Evolutionary conservation across 2,888 invertebrate species (phyloP), one percentile per base, ranked within the genome.

Genomic region (Andrena bucephala): DNA sequence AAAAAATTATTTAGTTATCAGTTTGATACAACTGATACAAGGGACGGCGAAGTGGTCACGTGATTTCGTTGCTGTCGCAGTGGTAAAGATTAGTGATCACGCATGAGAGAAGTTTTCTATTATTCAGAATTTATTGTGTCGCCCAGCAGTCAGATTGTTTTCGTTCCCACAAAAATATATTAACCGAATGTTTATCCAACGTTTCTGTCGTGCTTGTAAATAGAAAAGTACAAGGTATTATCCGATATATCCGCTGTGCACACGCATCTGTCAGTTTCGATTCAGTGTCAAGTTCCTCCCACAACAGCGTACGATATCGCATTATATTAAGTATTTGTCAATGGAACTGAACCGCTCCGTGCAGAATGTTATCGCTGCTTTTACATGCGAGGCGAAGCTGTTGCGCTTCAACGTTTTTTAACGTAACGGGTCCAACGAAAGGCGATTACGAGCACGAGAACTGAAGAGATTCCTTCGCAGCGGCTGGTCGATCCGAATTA

Each of bases 31-130:
- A 31, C 6, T 31, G 31, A 31, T 31, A 73, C 24, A 29, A 33
- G 31, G 36, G 36, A 66, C 48, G 48, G 42, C 42, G 31, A 42
- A 27, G 31, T 29, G 65, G 54, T 83, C 83, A 81, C 72, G 82
- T 81, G 83, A 82, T 62, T 69, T 16, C n/a, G 33, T 48, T 52
- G 72, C 27, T 50, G 60, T 83, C 27, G 71, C 59, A 77, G 73
- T 83, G 60, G 62, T 57, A 70, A 72, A 78, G 71, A 83, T 68
- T 77, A 74, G 57, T 78, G 70, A 78, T 63, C 74, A 77, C 62
- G 27, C n/a, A 42, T 10, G 65, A 42, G 31, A 68, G 60, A 78
- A 76, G 5, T 72, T 73, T 63, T 67, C 54, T 72, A 66, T 60
- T 66, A 13, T 62, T 71, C 27, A 20, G 31, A 71, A 8, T 69